Base-by-base conservation (phyloP, 35 echinoderm and acorn worm species). In the Strongylocentrotus purpuratus region DNA sequence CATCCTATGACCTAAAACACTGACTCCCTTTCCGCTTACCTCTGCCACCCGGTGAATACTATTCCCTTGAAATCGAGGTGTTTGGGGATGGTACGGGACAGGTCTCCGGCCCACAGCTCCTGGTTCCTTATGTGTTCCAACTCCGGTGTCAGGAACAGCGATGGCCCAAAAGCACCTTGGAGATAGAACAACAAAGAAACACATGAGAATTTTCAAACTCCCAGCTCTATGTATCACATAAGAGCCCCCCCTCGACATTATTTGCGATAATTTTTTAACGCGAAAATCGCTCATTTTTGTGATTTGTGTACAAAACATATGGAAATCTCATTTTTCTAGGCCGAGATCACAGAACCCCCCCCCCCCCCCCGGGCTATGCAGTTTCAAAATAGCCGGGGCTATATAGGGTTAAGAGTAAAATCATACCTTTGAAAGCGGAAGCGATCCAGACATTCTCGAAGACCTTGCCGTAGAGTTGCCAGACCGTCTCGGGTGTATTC, bases 21-120 rank as follows among this genome's bases (percentile, higher is more conserved):
- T 9, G 15, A 11, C 50, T 55, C 50, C 50, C 50, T 71, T 2
- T 25, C 0, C 5, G 5, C 87, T 45, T 89, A 97, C 98, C 98
- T 97, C 91, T 99, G 98, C 98, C 98, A 99, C 7, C 98, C 98
- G 18, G 98, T 99, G 28, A 97, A 86, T 12, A 95, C 98, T 28
- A 92, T 88, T 31, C 98, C 98, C 91, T 94, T 95, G 88, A 97
- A 94, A 6, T 95, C 47, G 12, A 99, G 86, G 31, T 89, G 93
- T 50, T 97, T 86, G 7, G 98, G 96, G 0, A 99, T 55, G 25
- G 65, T 35, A 22, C 48, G 13, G 45, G 96, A 46, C 45, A 99
- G 65, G 47, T 95, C 96, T 46, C 94, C 41, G 4, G 97, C 28
- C 98, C 98, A 99, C 12, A 96, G 94, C 22, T 94, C 70, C 85